Percentiles rank a stretch among this genome's conserved stretches.
Conservation (phyloP, 2,797 vertebrate species). For the Micrastur ruficollis region DNA sequence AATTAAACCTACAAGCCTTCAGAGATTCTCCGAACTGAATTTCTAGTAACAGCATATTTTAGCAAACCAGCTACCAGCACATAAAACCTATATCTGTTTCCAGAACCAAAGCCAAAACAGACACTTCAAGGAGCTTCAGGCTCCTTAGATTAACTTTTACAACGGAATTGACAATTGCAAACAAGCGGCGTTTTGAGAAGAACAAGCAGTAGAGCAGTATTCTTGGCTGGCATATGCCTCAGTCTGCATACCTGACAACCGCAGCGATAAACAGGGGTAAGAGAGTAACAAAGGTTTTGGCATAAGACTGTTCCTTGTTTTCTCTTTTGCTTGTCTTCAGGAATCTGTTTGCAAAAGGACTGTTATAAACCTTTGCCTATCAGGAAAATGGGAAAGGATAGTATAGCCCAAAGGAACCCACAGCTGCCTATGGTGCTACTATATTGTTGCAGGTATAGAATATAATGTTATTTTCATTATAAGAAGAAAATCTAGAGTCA, state of each 20-base stretch:
- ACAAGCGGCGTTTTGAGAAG: background rate
- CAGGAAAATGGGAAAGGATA: background rate
- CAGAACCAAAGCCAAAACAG: background rate
- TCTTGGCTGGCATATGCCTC: background rate
- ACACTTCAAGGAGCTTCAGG: background rate
- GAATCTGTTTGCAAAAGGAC: background rate
- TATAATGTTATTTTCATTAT: constrained; percentile 42
- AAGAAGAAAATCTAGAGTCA: background rate
- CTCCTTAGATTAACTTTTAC: background rate
- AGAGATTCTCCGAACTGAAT: background rate
- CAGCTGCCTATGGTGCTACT: background rate
- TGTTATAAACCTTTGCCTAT: background rate
- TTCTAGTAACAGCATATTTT: background rate
- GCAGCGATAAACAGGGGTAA: background rate
- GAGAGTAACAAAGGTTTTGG: background rate
- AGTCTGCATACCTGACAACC: background rate
- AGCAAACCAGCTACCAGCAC: background rate
- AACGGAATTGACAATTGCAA: background rate
- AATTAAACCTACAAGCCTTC: background rate
- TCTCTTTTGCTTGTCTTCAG: background rate
- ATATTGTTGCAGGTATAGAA: background rate
- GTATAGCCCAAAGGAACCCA: background rate
- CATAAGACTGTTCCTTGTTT: background rate
- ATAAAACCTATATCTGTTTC: background rate
- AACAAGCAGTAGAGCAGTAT: background rate